phyloP scores from a whole-genome alignment of 2,113 vertebrate species.

The Pedionomus torquatus region DNA sequence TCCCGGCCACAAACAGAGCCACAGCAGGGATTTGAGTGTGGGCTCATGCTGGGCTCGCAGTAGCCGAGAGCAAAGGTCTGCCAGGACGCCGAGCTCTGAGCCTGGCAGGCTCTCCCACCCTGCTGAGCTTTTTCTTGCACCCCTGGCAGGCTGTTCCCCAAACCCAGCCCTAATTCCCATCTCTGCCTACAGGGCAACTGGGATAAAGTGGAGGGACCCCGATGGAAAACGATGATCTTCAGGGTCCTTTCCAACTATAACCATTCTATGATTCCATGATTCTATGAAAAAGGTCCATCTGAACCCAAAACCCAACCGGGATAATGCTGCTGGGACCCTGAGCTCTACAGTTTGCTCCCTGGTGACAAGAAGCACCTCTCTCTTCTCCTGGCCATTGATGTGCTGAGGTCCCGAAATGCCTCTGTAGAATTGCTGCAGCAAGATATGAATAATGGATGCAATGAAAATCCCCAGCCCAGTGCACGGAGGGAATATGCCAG shows the following conservation, averaged over 20 bases:
- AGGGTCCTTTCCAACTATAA: too few species aligned
- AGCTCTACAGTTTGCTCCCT: not conserved
- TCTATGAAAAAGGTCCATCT: too few species aligned
- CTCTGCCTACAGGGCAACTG: not conserved
- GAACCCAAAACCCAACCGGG: too few species aligned
- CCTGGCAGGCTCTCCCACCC: accelerated
- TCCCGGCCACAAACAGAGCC: not conserved
- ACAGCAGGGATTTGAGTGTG: accelerated
- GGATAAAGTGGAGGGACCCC: not conserved
- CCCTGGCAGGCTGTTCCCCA: not conserved
- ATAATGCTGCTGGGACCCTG: not conserved
- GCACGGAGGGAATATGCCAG: constrained; percentile 53
- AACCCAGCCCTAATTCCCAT: accelerated
- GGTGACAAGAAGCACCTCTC: not conserved
- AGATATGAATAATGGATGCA: constrained; percentile 67
- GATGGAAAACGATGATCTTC: too few species aligned
- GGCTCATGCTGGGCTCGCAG: not conserved
- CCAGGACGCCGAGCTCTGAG: not conserved
- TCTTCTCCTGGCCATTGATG: not conserved
- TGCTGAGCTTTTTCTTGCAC: not conserved
- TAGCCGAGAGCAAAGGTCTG: not conserved
- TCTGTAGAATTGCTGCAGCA: not conserved
- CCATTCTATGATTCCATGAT: too few species aligned
- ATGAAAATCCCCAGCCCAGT: constrained; percentile 18
- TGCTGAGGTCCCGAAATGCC: constrained; percentile 2